Evolutionary conservation across 2,797 vertebrate genomes (phyloP), one percentile per base, ranked within the genome.

Genomic region (Mallotus villosus): DNA sequence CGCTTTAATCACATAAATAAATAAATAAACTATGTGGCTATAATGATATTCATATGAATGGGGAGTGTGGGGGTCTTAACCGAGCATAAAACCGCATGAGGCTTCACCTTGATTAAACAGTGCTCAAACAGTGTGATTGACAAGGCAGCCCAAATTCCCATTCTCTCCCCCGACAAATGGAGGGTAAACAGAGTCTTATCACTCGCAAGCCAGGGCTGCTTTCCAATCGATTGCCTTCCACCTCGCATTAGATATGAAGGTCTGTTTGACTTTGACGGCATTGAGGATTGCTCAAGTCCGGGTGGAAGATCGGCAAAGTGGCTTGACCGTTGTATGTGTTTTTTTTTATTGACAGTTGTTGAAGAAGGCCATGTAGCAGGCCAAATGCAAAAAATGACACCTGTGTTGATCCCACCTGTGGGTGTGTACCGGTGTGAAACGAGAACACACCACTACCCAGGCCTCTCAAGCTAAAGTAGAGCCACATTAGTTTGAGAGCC

Each of bases 241-340:
- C 68, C 29, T 63, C 73, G n/a, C 12, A 63, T 57, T 41, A 34
- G 71, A 70, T 71, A 63, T 49, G 37, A 79, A 79, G 71, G 67
- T 71, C 71, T 73, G 67, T 71, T 73, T 73, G 67, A 79, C 70
- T 75, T 75, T 78, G 76, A 61, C 60, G 4, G 19, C 55, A 25
- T 27, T 5, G 11, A 64, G 69, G 77, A 21, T 27, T 61, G 64
- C 16, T 68, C 32, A 68, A 34, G 2, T n/a, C 29, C 29, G 59
- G 34, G 63, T 41, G n/a, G n/a, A 64, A 64, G 3, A 16, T 65
- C 49, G 7, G 37, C 55, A 51, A 17, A 17, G n/a, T 67, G 29
- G 37, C 53, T 70, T 32, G 32, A 51, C 16, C 46, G 34, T 12
- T 21, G 11, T 60, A 51, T 2, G 17, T 41, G 29, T 68, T 46